These are phyloP conservation scores for Diloba caeruleocephala DNA, from an alignment of 2,888 invertebrate species.

Conservation along the genomic window DNA sequence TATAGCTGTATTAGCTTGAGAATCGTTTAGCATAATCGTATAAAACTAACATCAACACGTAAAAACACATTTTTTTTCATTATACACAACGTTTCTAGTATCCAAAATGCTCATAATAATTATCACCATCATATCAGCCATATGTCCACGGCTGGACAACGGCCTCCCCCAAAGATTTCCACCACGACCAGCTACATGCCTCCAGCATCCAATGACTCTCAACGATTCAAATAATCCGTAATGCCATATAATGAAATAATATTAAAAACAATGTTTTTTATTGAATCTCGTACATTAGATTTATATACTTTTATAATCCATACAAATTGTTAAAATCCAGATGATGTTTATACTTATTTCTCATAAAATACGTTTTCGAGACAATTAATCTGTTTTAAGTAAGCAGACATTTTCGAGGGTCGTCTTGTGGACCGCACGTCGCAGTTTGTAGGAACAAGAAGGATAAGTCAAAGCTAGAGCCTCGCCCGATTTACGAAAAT, in stretches of 20 bases:
- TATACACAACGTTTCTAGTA: constrained; percentile 5
- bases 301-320: no score
- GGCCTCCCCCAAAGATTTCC: no score
- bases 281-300: no score
- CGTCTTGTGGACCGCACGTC: constrained; percentile 39
- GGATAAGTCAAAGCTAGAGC: constrained; percentile 33
- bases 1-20: no score
- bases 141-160: no score
- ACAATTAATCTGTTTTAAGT: constrained; percentile 41
- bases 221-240: no score
- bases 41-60: constrained; percentile 38
- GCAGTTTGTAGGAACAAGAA: constrained; percentile 40
- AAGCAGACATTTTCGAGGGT: constrained; percentile 38
- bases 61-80: constrained; percentile 25
- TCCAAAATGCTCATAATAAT: no score
- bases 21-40: constrained; percentile 43
- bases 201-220: no score
- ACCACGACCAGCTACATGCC: no score
- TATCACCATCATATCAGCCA: no score
- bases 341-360: constrained; percentile 23
- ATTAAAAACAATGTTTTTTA: no score
- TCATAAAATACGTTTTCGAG: constrained; percentile 21
- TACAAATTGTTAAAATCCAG: constrained; percentile 15
- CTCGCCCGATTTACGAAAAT: constrained; percentile 33
- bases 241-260: no score